phyloP scores from a whole-genome alignment of 2,113 vertebrate genomes.

The Rhipidura dahli region DNA sequence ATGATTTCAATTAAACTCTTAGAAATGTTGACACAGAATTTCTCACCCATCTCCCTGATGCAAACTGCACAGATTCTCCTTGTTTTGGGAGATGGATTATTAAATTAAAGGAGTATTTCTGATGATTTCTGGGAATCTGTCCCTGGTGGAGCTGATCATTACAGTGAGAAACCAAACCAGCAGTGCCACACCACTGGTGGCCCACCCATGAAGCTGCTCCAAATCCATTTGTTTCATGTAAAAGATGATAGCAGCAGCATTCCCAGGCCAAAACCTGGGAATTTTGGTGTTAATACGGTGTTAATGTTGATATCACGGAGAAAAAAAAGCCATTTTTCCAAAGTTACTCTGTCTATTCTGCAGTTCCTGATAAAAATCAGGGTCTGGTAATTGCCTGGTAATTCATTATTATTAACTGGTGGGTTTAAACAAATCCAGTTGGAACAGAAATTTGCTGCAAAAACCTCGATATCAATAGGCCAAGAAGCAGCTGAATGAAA shows the following conservation, averaged over 20 bases:
- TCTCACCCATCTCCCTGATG: background rate
- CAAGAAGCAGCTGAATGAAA: background rate
- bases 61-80: background rate
- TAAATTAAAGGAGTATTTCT: background rate
- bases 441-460: background rate
- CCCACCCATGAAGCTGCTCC: background rate
- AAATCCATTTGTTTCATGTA: background rate
- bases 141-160: background rate
- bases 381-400: background rate
- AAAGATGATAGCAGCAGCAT: background rate
- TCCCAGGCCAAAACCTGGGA: too few relatives aligned
- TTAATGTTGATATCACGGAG: background rate
- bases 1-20: background rate
- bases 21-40: background rate
- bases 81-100: background rate
- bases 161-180: background rate
- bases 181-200: background rate
- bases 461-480: background rate
- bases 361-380: background rate
- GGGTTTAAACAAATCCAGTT: background rate
- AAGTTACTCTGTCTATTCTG: background rate
- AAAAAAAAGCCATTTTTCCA: background rate
- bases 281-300: background rate
- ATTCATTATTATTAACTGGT: rapidly evolving
- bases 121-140: background rate